Conservation (phyloP, 2,888 invertebrate genomes). For the Sycophila texana region DNA sequence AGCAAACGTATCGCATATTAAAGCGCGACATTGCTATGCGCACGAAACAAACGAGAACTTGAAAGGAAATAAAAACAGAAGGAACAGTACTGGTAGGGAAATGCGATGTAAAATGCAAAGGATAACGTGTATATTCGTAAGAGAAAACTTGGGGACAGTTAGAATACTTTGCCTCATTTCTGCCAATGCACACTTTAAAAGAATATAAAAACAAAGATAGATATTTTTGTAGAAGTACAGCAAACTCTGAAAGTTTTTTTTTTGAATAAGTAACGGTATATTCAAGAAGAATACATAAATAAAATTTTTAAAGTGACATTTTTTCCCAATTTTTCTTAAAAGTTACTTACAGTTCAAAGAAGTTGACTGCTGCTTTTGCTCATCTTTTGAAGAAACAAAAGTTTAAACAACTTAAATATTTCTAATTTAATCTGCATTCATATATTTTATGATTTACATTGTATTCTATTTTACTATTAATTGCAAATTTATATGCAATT, state of each 20-base stretch:
- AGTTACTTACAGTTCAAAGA: not conserved
- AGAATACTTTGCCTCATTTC: not conserved
- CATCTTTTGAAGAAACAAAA: not conserved
- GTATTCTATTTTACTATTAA: too few species aligned
- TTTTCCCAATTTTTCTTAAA: not conserved
- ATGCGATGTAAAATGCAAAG: conserved; percentile 13
- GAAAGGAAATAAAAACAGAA: not conserved
- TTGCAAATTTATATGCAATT: too few species aligned
- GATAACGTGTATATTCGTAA: not conserved
- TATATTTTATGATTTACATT: too few species aligned
- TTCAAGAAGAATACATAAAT: not conserved
- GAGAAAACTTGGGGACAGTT: not conserved
- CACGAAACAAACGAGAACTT: not conserved
- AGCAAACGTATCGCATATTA: conserved; percentile 30
- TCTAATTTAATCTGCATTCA: too few species aligned
- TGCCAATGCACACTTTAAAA: not conserved
- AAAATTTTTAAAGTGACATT: not conserved
- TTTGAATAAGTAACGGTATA: not conserved
- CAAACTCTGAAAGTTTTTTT: not conserved
- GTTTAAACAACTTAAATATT: not conserved
- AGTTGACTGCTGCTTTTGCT: too few species aligned
- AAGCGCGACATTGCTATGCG: conserved; percentile 1
- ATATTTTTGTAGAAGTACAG: not conserved
- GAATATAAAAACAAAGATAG: not conserved
- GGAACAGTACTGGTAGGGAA: not conserved